Conservation (phyloP, 64 coral and sea anemone species). For the Montipora efflorescens region DNA sequence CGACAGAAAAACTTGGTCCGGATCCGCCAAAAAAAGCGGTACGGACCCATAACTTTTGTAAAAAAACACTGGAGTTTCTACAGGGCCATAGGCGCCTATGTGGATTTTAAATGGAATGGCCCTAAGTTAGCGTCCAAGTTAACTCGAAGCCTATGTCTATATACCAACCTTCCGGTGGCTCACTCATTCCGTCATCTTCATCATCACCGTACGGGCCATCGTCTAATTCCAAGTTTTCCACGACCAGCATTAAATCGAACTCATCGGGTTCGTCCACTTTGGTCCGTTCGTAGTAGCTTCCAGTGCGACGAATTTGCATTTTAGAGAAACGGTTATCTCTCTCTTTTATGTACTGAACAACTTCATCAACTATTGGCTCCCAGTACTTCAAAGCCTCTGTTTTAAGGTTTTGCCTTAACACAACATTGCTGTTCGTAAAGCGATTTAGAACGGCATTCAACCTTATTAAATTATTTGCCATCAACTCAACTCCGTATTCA, state of each 20-base stretch:
- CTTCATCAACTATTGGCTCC: constrained; percentile 30
- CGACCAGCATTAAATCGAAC: constrained; percentile 75
- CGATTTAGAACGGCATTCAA: background rate
- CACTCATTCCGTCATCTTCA: constrained; percentile 38
- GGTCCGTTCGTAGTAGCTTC: constrained; percentile 72
- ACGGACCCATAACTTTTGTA: too few species aligned
- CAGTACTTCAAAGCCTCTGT: background rate
- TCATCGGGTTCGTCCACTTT: constrained; percentile 72
- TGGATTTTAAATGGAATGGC: too few species aligned
- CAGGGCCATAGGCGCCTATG: too few species aligned
- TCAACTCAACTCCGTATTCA: too few species aligned
- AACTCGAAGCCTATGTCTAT: too few species aligned
- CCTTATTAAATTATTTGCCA: background rate
- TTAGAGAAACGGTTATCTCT: constrained; percentile 30
- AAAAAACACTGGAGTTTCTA: too few species aligned
- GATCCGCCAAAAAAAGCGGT: too few species aligned
- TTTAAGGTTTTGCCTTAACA: background rate
- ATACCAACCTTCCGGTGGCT: constrained; percentile 58
- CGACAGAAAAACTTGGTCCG: too few species aligned
- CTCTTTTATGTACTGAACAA: background rate
- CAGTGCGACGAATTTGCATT: background rate
- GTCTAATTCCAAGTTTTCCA: constrained; percentile 40
- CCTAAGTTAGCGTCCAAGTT: too few species aligned
- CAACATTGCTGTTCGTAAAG: background rate
- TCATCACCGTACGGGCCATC: constrained; percentile 45